Evolutionary conservation across 2,888 invertebrate genomes (phyloP), one percentile per base, ranked within the genome.

Genomic region (Polydrusus tereticollis): DNA sequence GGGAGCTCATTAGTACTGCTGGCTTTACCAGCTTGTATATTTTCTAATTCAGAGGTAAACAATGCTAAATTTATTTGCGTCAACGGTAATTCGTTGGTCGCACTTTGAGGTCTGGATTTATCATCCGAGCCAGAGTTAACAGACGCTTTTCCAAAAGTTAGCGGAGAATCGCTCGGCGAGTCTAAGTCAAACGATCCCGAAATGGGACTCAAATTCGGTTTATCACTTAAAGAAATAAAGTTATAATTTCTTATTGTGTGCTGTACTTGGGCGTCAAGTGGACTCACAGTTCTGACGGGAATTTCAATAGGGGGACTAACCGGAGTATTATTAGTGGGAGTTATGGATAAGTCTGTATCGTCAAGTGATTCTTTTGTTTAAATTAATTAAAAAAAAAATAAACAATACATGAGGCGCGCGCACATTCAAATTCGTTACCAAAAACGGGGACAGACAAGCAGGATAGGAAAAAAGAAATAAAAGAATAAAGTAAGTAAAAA

Each of bases 81-180:
- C 78, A 91, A 84, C 69, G 91, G 91, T 79, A 91, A 85, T 85
- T 91, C 91, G 86, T 91, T 91, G 75, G 90, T 91, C n/a, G 91
- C 88, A 63, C 90, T 90, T 82, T 89, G 88, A 33, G 80, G 77
- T 77, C 87, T 85, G 33, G 77, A 76, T 57, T 64, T 70, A 45
- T 76, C 75, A 14, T 64, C 71, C 47, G 50, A 65, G 6, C 26
- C 36, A 45, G 36, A 50, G 8, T 62, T 43, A 14, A 23, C 43
- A 2, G 57, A 43, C 2, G 47, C 23, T 58, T 73, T 75, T n/a
- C 72, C 63, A 18, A 75, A 63, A 8, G 78, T 76, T 18, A 78
- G 67, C 5, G 80, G 81, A 5, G 81, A 82, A 50, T 80, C 81
- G 57, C 81, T 79, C 14, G 78, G 75, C 23, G 77, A 79, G 55